Base-by-base conservation (phyloP, 2,888 invertebrate species). In the Hofmannophila pseudospretella region DNA sequence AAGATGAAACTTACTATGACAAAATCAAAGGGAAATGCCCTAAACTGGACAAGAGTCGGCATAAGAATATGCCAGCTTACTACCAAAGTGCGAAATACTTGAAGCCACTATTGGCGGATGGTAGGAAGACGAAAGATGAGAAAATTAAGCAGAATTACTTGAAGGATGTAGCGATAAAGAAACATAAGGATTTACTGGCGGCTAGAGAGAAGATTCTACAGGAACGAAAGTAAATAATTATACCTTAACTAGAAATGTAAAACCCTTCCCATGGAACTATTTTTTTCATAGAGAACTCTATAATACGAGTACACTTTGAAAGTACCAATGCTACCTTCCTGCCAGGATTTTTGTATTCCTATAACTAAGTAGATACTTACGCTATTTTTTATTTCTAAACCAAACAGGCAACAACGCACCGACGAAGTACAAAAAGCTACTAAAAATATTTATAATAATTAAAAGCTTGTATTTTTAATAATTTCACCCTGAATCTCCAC, bases 171-270 rank as follows among this genome's bases (percentile, higher is more conserved):
- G 89, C 90, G 65, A 53, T 90, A 41, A 82, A 82, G 42, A 90
- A 89, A 58, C 79, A 89, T 10, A 89, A 82, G 60, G 86, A 89
- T 14, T 58, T 90, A 42, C 57, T 91, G 29, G 74, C 57, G 3
- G 80, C 76, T 33, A 88, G 89, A 52, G 88, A 90, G 31, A 82
- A 80, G 50, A 84, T 88, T 44, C 57, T 92, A 35, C 91, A 92
- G 55, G 89, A 86, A 41, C 86, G 88, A 62, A 89, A 88, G 92
- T 92, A 70, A 75, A 78, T 63, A 44, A 16, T 4, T 16, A n/a
- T n/a, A n/a, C n/a, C n/a, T n/a, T n/a, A n/a, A n/a, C 20, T 20
- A 20, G 7, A 20, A 4, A 16, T 33, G 23, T 16, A 5, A 10
- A 8, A n/a, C 26, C n/a, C n/a, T n/a, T n/a, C n/a, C n/a, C n/a